These are phyloP conservation scores for Scaptomyza caliginosa DNA, from an alignment of 2,888 invertebrate species.

Conservation along the genomic window DNA sequence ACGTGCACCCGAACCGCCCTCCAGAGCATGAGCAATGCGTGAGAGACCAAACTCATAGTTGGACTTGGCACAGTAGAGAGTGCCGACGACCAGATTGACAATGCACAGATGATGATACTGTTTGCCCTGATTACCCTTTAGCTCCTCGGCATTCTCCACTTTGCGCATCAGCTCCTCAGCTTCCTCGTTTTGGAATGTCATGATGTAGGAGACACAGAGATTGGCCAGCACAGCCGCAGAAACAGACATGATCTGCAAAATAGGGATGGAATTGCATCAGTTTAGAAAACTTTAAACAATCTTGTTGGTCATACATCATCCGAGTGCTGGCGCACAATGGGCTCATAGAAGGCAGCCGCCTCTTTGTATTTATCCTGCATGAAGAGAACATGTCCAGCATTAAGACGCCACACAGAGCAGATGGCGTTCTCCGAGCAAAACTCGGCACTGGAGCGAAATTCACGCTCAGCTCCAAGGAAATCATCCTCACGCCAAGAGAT, in stretches of 20 bases:
- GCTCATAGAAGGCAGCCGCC: conserved; percentile 98
- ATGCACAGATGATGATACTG: conserved; percentile 99
- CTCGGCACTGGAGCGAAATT: conserved; percentile 98
- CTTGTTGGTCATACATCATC: conserved; percentile 87
- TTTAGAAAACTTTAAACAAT: fast-evolving
- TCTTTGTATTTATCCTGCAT: conserved; percentile 99
- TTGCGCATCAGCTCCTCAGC: conserved; percentile 99
- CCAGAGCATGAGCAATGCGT: conserved; percentile 96
- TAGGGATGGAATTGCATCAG: background rate
- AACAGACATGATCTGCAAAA: conserved; percentile 91
- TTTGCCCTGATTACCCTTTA: conserved; percentile 92
- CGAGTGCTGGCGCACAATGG: conserved; percentile 97
- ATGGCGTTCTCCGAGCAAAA: conserved; percentile 98
- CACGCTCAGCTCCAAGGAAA: conserved; percentile 97
- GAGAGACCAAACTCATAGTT: conserved; percentile 99
- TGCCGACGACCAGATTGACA: conserved; percentile 99
- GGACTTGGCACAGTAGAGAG: conserved; percentile 98
- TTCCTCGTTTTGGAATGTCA: conserved; percentile 99
- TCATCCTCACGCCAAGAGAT: conserved; percentile 99
- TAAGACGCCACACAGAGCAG: conserved; percentile 91
- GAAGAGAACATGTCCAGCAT: conserved; percentile 99
- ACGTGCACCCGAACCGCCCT: conserved; percentile 86
- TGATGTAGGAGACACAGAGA: conserved; percentile 99
- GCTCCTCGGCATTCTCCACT: conserved; percentile 99
- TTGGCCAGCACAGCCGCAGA: conserved; percentile 99